Conservation (phyloP, 2,888 invertebrate species). For the Dynastes tityus region DNA sequence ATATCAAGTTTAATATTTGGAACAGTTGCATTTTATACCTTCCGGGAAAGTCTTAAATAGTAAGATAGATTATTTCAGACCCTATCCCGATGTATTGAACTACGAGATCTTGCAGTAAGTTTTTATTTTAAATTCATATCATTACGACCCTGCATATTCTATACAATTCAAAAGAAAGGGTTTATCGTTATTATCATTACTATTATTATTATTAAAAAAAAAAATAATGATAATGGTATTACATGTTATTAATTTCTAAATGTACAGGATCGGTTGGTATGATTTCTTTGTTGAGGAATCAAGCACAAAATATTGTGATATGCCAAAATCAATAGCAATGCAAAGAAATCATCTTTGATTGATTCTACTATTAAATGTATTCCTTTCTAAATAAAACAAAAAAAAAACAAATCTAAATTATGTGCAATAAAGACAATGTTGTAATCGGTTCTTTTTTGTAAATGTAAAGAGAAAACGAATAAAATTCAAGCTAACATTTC, state of each 20-base stretch:
- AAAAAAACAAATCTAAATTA: slow-evolving; percentile 24
- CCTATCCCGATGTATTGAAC: neutral
- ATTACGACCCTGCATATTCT: no score
- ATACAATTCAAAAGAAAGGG: slow-evolving; percentile 24
- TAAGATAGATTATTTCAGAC: slow-evolving; percentile 42
- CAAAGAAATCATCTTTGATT: slow-evolving; percentile 6
- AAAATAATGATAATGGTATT: neutral
- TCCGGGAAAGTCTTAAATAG: neutral
- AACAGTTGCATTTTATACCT: neutral
- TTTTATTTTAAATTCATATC: no score
- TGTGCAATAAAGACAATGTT: slow-evolving; percentile 38
- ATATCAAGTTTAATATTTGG: slow-evolving; percentile 2
- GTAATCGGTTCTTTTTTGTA: slow-evolving; percentile 41
- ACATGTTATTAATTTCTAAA: slow-evolving; percentile 11
- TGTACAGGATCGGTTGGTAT: neutral
- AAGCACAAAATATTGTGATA: slow-evolving; percentile 27
- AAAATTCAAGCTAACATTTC: slow-evolving; percentile 10
- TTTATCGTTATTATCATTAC: neutral
- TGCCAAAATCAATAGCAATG: neutral
- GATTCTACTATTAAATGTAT: neutral
- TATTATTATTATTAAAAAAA: neutral
- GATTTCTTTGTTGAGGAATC: slow-evolving; percentile 13
- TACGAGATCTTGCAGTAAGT: no score
- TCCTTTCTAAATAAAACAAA: neutral
- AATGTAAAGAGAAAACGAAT: slow-evolving; percentile 19